Evolutionary conservation across 2,888 invertebrate species (phyloP).

Genomic region (Nebria salina): DNA sequence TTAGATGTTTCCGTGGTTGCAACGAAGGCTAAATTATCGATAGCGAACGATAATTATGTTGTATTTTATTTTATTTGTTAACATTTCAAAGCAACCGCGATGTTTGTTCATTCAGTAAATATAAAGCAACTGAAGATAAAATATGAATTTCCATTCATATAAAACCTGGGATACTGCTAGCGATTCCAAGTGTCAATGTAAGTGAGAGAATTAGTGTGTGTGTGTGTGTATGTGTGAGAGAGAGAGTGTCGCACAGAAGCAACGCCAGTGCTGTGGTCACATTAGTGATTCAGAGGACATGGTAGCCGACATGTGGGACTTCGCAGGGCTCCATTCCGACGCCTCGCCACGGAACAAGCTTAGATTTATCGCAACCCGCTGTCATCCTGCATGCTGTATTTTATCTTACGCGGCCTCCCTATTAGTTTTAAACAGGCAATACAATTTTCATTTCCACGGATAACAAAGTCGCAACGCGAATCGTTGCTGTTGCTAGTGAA

Average conservation of each 20-base stretch:
- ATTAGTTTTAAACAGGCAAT: constrained; percentile 27
- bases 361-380: constrained; percentile 24
- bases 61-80: no score
- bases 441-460: constrained; percentile 10
- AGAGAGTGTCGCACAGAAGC: background rate
- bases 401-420: constrained; percentile 20
- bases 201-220: background rate
- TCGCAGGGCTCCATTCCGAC: constrained; percentile 1
- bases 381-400: constrained; percentile 17
- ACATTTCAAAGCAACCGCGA: no score
- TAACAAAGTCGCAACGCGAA: constrained; percentile 10
- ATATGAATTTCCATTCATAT: no score
- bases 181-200: background rate
- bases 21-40: no score
- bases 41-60: no score
- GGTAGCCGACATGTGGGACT: constrained; percentile 13
- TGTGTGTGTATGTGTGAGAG: no score
- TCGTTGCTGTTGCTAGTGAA: background rate
- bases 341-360: constrained; percentile 5
- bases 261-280: constrained; percentile 15
- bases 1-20: no score
- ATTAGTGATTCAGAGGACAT: constrained; percentile 23
- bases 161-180: no score
- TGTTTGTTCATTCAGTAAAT: no score
- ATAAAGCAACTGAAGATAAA: no score